Evolutionary conservation across 2,888 invertebrate species (phyloP).

Genomic region (Plagiodera versicolora): DNA sequence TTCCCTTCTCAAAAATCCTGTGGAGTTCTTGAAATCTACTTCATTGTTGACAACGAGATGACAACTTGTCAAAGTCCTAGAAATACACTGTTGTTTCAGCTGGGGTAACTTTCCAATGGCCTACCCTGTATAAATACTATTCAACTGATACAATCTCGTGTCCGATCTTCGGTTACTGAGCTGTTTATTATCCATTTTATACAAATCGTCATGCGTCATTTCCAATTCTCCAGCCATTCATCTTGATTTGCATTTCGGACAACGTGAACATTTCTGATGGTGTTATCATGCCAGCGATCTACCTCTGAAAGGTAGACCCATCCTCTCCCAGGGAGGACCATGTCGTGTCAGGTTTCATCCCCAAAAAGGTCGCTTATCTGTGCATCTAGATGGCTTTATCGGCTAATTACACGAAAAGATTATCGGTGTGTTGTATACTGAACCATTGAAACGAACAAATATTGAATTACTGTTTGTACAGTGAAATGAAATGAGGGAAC

Average conservation of each 20-base stretch:
- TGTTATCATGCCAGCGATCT: constrained; percentile 20
- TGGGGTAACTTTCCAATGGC: no score
- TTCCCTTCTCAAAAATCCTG: no score
- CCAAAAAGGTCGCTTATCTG: constrained; percentile 9
- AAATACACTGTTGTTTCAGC: no score
- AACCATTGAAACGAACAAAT: neutral
- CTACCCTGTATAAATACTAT: neutral
- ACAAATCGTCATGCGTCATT: constrained; percentile 9
- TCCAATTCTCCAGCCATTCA: constrained; percentile 1
- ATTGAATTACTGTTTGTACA: neutral
- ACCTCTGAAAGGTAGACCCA: constrained; percentile 25
- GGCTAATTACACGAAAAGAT: neutral
- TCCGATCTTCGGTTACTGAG: neutral
- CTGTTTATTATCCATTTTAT: neutral
- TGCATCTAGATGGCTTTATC: constrained; percentile 7
- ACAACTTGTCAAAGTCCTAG: no score
- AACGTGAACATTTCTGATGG: constrained; percentile 16
- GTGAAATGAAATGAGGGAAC: no score
- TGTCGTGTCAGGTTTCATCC: constrained; percentile 27
- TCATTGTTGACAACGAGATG: no score
- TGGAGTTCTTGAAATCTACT: no score
- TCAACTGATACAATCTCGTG: neutral
- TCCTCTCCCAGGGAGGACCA: constrained; percentile 25
- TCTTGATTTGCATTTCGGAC: constrained; percentile 15
- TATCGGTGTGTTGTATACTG: neutral